Percentiles rank a stretch among this genome's conserved stretches.
Evolutionary conservation across 2,113 vertebrate species (phyloP).

Genomic region (Engraulis encrasicolus): DNA sequence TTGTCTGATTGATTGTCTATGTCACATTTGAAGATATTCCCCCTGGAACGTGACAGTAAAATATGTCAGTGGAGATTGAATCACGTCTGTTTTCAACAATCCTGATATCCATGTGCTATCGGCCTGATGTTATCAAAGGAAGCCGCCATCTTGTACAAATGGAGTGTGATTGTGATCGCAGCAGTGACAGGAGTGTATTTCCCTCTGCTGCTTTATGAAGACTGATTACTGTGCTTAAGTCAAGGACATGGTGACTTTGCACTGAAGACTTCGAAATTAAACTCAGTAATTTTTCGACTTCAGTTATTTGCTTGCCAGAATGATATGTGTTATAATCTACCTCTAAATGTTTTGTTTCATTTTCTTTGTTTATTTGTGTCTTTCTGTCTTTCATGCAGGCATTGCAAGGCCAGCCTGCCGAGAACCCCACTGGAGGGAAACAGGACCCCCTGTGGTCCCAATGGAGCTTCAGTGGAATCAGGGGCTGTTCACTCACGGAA

Average conservation of each 20-base stretch:
- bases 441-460: conserved; percentile 43
- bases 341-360: too few relatives aligned
- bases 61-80: not conserved
- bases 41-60: not conserved
- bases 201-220: not conserved
- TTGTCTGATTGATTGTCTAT: not conserved
- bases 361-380: too few relatives aligned
- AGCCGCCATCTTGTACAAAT: conserved; percentile 10
- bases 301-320: not conserved
- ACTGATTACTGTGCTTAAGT: not conserved
- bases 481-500: too few relatives aligned
- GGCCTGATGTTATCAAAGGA: not conserved
- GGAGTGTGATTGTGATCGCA: not conserved
- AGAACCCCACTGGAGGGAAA: conserved; percentile 34
- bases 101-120: conserved; percentile 13
- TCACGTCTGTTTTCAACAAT: not conserved
- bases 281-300: not conserved
- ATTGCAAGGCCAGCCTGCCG: conserved; percentile 52
- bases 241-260: conserved; percentile 3
- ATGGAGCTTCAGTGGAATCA: too few relatives aligned
- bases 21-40: not conserved
- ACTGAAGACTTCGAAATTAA: not conserved
- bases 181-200: not conserved
- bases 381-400: conserved; percentile 34
- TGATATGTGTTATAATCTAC: not conserved